Evolutionary conservation across 2,888 invertebrate species (phyloP).

Genomic region (Sisyra nigra): DNA sequence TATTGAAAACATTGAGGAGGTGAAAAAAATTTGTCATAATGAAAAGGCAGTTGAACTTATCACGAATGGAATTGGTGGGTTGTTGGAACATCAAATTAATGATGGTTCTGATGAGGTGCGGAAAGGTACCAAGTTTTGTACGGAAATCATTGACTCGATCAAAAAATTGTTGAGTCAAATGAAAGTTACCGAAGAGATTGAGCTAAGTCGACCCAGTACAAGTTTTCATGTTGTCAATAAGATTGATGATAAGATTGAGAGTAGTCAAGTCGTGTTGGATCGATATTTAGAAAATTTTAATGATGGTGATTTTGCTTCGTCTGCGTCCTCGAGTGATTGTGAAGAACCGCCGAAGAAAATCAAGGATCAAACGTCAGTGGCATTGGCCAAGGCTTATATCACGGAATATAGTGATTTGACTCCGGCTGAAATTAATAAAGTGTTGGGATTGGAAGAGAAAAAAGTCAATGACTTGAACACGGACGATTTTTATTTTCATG

Average conservation of each 20-base stretch:
- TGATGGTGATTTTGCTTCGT: constrained; percentile 17
- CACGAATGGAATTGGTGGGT: too few species aligned
- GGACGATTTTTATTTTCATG: constrained; percentile 8
- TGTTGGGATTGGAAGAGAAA: constrained; percentile 23
- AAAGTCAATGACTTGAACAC: constrained; percentile 3
- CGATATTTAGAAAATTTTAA: constrained; percentile 12
- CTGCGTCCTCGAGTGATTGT: constrained; percentile 20
- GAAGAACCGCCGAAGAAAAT: constrained; percentile 12
- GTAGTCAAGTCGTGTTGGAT: constrained; percentile 18
- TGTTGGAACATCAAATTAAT: too few species aligned
- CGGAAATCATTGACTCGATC: constrained; percentile 6
- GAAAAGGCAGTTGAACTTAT: constrained; percentile 4
- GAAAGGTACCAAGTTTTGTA: constrained; percentile 11
- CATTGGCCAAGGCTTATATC: constrained; percentile 51
- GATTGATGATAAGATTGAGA: constrained; percentile 25
- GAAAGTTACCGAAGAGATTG: constrained; percentile 10
- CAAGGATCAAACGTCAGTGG: constrained; percentile 27
- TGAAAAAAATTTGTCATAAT: constrained; percentile 3
- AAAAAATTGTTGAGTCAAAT: constrained; percentile 6
- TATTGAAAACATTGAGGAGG: constrained; percentile 3
- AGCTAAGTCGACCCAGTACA: constrained; percentile 26
- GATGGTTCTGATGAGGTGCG: background rate
- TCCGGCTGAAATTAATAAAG: constrained; percentile 45
- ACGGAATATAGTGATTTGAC: constrained; percentile 61
- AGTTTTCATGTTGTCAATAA: constrained; percentile 42